Conservation (phyloP, 2,888 invertebrate genomes). For the Lathronympha strigana region DNA sequence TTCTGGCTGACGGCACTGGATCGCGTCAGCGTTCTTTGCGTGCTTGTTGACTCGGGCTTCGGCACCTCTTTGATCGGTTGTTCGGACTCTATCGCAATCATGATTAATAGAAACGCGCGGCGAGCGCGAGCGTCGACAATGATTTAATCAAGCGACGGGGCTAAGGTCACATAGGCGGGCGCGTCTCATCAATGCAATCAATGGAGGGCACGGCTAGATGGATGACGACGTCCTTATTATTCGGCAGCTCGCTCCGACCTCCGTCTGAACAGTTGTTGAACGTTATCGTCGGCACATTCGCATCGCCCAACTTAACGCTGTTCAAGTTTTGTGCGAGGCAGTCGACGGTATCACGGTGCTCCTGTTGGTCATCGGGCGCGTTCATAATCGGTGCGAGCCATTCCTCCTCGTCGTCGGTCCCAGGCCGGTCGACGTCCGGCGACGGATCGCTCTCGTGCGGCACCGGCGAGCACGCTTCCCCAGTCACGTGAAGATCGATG, state of each 20-base stretch:
- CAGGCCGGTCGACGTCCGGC: constrained; percentile 58
- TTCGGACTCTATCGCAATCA: constrained; percentile 79
- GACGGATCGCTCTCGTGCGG: constrained; percentile 63
- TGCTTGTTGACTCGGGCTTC: constrained; percentile 70
- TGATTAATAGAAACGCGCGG: constrained; percentile 51
- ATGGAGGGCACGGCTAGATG: constrained; percentile 77
- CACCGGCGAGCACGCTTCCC: constrained; percentile 66
- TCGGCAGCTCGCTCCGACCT: constrained; percentile 59
- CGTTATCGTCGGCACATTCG: constrained; percentile 75
- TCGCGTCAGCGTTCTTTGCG: constrained; percentile 83
- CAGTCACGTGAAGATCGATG: constrained; percentile 69
- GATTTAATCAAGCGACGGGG: constrained; percentile 46
- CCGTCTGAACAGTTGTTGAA: constrained; percentile 79
- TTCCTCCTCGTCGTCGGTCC: constrained; percentile 75
- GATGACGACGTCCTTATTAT: constrained; percentile 69
- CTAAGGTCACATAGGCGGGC: constrained; percentile 75
- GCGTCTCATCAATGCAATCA: constrained; percentile 73
- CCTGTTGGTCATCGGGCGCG: constrained; percentile 66
- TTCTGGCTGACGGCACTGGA: constrained; percentile 86
- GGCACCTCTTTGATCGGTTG: constrained; percentile 69
- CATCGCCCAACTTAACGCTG: constrained; percentile 70
- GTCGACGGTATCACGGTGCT: constrained; percentile 61
- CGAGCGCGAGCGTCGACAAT: constrained; percentile 44
- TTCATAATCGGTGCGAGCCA: constrained; percentile 78
- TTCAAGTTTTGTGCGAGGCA: constrained; percentile 67